Evolutionary conservation across 2,797 vertebrate species (phyloP).

Genomic region (Varecia variegata): DNA sequence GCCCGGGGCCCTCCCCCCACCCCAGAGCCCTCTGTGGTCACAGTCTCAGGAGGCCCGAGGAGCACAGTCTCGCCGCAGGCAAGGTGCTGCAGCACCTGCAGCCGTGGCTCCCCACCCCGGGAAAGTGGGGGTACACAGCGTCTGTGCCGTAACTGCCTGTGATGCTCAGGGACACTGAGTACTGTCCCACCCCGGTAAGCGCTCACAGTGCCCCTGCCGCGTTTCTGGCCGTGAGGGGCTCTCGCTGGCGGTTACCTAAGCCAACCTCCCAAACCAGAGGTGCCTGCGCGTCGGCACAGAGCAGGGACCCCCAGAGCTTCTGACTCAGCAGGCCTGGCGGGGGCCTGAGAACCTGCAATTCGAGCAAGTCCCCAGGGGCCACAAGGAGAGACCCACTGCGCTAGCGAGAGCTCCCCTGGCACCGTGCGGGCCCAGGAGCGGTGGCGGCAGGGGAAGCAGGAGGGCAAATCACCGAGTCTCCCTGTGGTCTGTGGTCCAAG

Average conservation of each 20-base stretch:
- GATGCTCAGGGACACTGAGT: rapidly evolving
- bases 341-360: background rate
- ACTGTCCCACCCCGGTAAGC: rapidly evolving
- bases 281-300: rapidly evolving
- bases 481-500: rapidly evolving
- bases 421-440: rapidly evolving
- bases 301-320: background rate
- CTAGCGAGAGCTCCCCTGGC: rapidly evolving
- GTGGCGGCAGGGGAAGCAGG: rapidly evolving
- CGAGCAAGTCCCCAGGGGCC: background rate
- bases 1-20: rapidly evolving
- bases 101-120: background rate
- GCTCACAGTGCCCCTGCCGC: rapidly evolving
- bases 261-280: background rate
- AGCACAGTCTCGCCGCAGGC: rapidly evolving
- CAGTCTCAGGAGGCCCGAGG: rapidly evolving
- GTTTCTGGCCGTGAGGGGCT: rapidly evolving
- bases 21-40: rapidly evolving
- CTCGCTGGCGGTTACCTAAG: rapidly evolving
- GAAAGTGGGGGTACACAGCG: rapidly evolving
- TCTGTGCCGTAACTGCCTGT: rapidly evolving
- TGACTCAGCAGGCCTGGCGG: background rate
- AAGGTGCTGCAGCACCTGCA: background rate
- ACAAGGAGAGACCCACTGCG: rapidly evolving
- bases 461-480: background rate